Base-by-base conservation (phyloP, 2,113 vertebrate species). In the Engystomops pustulosus region DNA sequence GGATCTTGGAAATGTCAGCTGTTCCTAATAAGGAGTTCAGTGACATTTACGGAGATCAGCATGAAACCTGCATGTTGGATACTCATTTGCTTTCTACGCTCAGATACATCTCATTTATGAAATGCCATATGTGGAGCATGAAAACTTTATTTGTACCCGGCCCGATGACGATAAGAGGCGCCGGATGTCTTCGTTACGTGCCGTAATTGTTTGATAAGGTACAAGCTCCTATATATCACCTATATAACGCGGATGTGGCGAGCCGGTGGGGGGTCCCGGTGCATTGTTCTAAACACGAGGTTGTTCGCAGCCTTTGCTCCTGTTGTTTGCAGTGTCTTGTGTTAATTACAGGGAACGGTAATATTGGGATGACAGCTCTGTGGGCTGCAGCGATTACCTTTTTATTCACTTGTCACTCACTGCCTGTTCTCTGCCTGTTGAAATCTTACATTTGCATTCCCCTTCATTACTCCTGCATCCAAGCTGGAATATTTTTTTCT, bases 281-380 rank as follows among this genome's bases (percentile, higher is more conserved):
- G 15, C 69, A 9, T 86, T 88, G 88, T 88, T 85, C 76, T 85
- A 20, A 85, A 58, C 47, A 32, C 51, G 27, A 72, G 32, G 86
- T 81, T 88, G 53, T 44, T 88, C 36, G 71, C 87, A 80, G 60
- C 74, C 45, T 88, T 83, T 84, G 72, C 49, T 45, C 85, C 86
- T 30, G 86, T 87, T 84, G 87, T 88, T 88, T 87, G 80, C 84
- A 81, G 67, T n/a, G 15, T 68, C 84, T 76, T 27, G 38, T 83
- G 0, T 4, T 88, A 86, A 87, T 87, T 89, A 80, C 17, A 67
- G 77, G 71, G 76, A 87, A 3, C 78, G 68, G 20, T 87, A 85
- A 88, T 88, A 81, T 85, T 69, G 85, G 60, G 87, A 83, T 76
- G 62, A 76, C 60, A 87, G 55, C 83, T 78, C 67, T 80, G 83